These are phyloP conservation scores for Philonicus albiceps DNA, from an alignment of 2,888 invertebrate species.

Conservation along the genomic window DNA sequence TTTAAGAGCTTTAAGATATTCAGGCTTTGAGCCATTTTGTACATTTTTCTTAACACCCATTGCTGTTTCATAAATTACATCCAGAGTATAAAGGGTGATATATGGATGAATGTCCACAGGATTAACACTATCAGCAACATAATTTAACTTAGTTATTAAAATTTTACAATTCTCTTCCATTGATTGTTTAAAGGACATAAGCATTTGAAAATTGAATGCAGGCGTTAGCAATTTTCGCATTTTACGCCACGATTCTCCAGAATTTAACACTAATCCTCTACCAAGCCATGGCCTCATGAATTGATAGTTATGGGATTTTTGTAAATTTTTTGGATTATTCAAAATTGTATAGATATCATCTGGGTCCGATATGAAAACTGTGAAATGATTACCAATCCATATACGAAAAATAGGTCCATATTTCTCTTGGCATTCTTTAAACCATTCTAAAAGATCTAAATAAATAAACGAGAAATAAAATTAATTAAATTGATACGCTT, in stretches of 20 bases:
- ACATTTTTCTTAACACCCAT: constrained; percentile 82
- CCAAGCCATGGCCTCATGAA: constrained; percentile 58
- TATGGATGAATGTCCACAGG: constrained; percentile 68
- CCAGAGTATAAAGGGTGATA: constrained; percentile 64
- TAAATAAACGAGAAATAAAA: background rate
- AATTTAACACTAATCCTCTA: constrained; percentile 58
- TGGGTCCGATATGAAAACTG: constrained; percentile 57
- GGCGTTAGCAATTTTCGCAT: constrained; percentile 80
- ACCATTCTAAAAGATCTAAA: constrained; percentile 57
- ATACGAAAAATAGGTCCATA: constrained; percentile 59
- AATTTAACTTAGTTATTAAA: constrained; percentile 63
- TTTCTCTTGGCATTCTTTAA: constrained; percentile 53
- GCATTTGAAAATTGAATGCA: constrained; percentile 80
- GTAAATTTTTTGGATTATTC: constrained; percentile 54
- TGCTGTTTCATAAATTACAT: constrained; percentile 70
- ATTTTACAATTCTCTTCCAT: constrained; percentile 73
- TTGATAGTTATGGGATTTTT: constrained; percentile 57
- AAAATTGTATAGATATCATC: constrained; percentile 57
- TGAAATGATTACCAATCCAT: constrained; percentile 60
- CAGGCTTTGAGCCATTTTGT: constrained; percentile 71
- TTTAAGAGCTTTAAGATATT: constrained; percentile 76
- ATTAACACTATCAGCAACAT: constrained; percentile 62
- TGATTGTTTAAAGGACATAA: constrained; percentile 75
- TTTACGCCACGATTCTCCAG: constrained; percentile 69
- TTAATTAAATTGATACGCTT: no score